These are phyloP conservation scores for Hypomecis atomaria DNA, from an alignment of 2,888 invertebrate genomes.

Conservation along the genomic window DNA sequence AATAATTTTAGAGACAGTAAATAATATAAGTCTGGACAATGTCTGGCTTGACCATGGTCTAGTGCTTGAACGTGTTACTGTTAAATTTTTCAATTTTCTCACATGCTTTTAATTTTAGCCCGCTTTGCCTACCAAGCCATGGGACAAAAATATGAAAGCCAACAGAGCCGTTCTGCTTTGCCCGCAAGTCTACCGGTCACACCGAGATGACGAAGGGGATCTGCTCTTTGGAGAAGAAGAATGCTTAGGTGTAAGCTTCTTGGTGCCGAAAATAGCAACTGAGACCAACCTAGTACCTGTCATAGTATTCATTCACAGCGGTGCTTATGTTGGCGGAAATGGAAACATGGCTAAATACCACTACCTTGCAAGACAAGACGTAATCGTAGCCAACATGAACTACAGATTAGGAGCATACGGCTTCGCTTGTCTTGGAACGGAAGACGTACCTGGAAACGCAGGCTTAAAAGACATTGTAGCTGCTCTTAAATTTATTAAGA, in stretches of 20 bases:
- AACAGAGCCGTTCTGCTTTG: constrained; percentile 56
- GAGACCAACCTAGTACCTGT: constrained; percentile 69
- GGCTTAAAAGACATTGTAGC: constrained; percentile 93
- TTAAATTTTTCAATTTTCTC: no score
- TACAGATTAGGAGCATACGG: constrained; percentile 90
- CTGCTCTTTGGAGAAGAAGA: constrained; percentile 67
- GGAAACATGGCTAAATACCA: constrained; percentile 77
- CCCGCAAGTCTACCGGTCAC: constrained; percentile 66
- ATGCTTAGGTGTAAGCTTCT: constrained; percentile 65
- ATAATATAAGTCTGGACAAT: no score
- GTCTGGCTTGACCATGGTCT: no score
- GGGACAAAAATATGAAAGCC: constrained; percentile 60
- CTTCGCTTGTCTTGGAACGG: constrained; percentile 86
- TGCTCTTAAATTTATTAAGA: constrained; percentile 90
- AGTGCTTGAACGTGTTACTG: no score
- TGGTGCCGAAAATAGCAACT: constrained; percentile 65
- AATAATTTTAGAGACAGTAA: no score
- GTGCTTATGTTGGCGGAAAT: constrained; percentile 71
- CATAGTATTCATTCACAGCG: constrained; percentile 74
- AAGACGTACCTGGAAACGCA: constrained; percentile 91
- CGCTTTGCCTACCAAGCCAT: constrained; percentile 67
- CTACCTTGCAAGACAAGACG: constrained; percentile 87
- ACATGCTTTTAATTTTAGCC: constrained; percentile 56
- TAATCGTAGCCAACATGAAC: constrained; percentile 87
- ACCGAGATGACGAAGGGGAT: constrained; percentile 55